Base-by-base conservation (phyloP, 2,888 invertebrate genomes). In the Crepidodera aurea region DNA sequence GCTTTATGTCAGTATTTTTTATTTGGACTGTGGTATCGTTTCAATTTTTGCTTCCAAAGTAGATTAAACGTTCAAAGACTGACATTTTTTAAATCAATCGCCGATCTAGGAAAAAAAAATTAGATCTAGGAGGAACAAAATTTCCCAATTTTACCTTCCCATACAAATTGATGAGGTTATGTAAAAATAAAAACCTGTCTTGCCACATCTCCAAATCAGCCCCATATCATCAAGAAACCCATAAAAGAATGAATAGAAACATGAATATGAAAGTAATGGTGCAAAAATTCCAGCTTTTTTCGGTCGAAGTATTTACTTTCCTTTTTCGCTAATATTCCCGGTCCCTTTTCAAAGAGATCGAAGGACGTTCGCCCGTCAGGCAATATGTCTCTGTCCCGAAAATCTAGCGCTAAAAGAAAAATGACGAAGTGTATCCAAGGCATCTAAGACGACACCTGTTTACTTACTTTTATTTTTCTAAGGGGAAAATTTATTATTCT, bases 381-480 rank as follows among this genome's bases (percentile, higher is more conserved):
- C 55, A 44, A 55, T 55, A 55, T 55, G 55, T 55, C 55, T 55
- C 32, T 55, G 55, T 55, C 55, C 55, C 25, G 32, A 32, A 50
- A 50, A 32, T 50, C 50, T 18, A 32, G 16, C 16, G 32, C 50
- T 7, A 15, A 13, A 55, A 55, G 55, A 58, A 46, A 53, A 51
- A 62, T 57, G 57, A 57, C 58, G 39, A 44, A 57, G 53, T 46
- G 37, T 57, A 57, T 62, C 57, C 57, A 12, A 39, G 44, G 57
- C 62, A 8, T 44, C 37, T 15, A 42, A 19, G 55, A 44, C 55
- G 57, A 62, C 58, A 58, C 62, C 58, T 62, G 62, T 58, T 62
- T 58, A 62, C 62, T 57, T 53, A 62, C 53, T 62, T 48, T 40
- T 40, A 53, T 58, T 62, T 54, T 62, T 48, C 39, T 58, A 53